These are phyloP conservation scores for Pygathrix nemaeus DNA, from an alignment of 2,113 vertebrate genomes.

Conservation along the genomic window DNA sequence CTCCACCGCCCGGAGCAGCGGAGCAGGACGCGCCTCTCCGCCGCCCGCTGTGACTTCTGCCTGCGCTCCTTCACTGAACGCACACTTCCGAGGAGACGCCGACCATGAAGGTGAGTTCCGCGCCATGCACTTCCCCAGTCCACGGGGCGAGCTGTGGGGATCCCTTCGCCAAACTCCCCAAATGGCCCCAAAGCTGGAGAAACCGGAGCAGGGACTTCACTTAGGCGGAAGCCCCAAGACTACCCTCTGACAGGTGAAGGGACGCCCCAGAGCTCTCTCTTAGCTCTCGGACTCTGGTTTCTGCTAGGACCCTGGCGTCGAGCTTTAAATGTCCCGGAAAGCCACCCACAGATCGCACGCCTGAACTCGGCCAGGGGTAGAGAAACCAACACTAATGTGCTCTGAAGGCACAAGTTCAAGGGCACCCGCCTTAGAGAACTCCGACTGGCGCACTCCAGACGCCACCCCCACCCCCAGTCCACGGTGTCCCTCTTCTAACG, in stretches of 20 bases:
- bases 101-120: constrained; percentile 80
- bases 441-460: background rate
- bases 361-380: background rate
- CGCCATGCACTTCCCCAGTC: background rate
- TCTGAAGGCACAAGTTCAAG: background rate
- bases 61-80: background rate
- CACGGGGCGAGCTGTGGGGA: background rate
- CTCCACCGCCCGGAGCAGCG: background rate
- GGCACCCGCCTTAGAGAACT: background rate
- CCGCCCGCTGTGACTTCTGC: constrained; percentile 33
- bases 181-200: background rate
- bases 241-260: constrained; percentile 48
- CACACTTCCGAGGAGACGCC: background rate
- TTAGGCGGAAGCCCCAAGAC: background rate
- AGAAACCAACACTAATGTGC: background rate
- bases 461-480: background rate
- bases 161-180: background rate
- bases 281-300: background rate
- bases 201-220: background rate
- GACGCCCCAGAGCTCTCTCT: background rate
- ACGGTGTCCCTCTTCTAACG: no score
- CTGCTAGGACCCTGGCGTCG: background rate
- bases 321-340: background rate
- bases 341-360: background rate
- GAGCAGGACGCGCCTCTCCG: constrained; percentile 2